Base-by-base conservation (phyloP, 2,888 invertebrate genomes). In the Entomobrya multifasciata region DNA sequence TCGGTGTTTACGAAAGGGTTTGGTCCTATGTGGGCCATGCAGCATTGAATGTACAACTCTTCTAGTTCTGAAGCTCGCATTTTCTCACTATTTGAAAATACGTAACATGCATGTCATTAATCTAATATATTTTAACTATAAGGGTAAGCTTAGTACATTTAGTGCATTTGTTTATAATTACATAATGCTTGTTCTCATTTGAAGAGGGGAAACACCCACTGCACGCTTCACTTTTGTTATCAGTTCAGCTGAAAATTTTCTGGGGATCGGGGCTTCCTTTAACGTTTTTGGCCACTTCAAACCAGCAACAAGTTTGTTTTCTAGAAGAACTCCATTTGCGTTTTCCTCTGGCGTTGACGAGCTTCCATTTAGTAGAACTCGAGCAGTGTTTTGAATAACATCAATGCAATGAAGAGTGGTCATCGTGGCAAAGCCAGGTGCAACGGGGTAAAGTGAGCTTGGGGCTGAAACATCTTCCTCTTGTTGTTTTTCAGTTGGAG, bases 31-130 rank as follows among this genome's bases (percentile, higher is more conserved):
- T 87, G 78, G 3, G 55, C 52, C 52, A 87, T 11, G 44, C 83
- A 87, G 30, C 79, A 82, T 72, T 87, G 87, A 5, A 88, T 27
- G 41, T 79, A 88, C 17, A 86, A 25, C 44, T 86, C 82, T 67
- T 88, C 88, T n/a, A 88, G 74, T 30, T 83, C 82, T 1, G 47
- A 30, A 0, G 86, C 70, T 74, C 72, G 55, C 13, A 86, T 78
- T 67, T 86, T 88, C 41, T 88, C 88, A 13, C 85, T 85, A 60
- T 44, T 13, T n/a, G n/a, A n/a, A n/a, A n/a, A n/a, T n/a, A n/a
- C n/a, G n/a, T n/a, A n/a, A n/a, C n/a, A n/a, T n/a, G n/a, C n/a
- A n/a, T n/a, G n/a, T n/a, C n/a, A n/a, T n/a, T n/a, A n/a, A n/a
- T n/a, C n/a, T n/a, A n/a, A n/a, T n/a, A n/a, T n/a, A n/a, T n/a